Evolutionary conservation across 2,888 invertebrate genomes (phyloP).

Genomic region (Drosophila merina): DNA sequence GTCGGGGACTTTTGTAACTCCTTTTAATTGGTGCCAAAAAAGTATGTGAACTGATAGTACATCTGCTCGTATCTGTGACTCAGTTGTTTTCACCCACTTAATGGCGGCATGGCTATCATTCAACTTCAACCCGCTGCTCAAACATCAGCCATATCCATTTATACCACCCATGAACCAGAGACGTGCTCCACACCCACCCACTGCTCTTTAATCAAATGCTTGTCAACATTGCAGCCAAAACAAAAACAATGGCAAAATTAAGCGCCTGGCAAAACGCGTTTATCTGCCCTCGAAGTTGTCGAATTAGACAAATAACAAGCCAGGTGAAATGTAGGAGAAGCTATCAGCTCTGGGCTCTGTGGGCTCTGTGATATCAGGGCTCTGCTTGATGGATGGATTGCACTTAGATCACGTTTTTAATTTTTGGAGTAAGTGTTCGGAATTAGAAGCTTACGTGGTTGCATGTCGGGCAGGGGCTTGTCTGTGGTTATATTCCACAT

Average conservation of each 20-base stretch:
- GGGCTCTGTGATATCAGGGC: slow-evolving; percentile 32
- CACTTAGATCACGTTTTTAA: slow-evolving; percentile 32
- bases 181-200: slow-evolving; percentile 44
- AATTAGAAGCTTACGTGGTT: slow-evolving; percentile 28
- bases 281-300: slow-evolving; percentile 53
- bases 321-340: slow-evolving; percentile 16
- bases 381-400: slow-evolving; percentile 34
- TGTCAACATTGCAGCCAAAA: slow-evolving; percentile 68
- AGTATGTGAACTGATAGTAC: not conserved
- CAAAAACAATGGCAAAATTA: slow-evolving; percentile 39
- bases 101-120: slow-evolving; percentile 28
- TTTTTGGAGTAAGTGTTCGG: slow-evolving; percentile 1
- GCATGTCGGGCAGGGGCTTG: slow-evolving; percentile 15
- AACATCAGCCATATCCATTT: slow-evolving; percentile 39
- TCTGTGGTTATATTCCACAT: not conserved
- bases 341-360: slow-evolving; percentile 41
- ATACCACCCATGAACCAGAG: slow-evolving; percentile 47
- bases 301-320: slow-evolving; percentile 61
- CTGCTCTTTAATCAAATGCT: slow-evolving; percentile 64
- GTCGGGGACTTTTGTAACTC: slow-evolving; percentile 22
- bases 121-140: slow-evolving; percentile 36
- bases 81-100: slow-evolving; percentile 36
- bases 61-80: slow-evolving; percentile 20
- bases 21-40: not conserved
- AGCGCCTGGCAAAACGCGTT: slow-evolving; percentile 20